phyloP scores from a whole-genome alignment of 1,140 invertebrate genomes.

The Drosophila ercepeae region DNA sequence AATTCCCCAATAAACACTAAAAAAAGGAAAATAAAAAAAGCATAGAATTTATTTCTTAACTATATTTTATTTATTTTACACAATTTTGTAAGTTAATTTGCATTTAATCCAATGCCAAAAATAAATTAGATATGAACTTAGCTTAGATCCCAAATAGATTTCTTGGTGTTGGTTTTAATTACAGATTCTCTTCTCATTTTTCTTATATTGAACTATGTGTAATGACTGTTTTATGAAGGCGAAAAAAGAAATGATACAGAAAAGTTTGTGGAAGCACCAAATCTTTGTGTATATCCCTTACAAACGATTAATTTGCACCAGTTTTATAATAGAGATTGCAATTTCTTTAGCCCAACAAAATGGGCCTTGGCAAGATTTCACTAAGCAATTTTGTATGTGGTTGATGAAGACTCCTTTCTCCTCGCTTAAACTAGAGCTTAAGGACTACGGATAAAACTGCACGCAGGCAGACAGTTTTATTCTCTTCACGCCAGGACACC shows the following conservation, averaged over 20 bases:
- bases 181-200: constrained; percentile 34
- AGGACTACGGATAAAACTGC: constrained; percentile 37
- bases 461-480: neutral
- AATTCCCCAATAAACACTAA: no score
- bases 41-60: constrained; percentile 22
- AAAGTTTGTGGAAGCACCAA: constrained; percentile 71
- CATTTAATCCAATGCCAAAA: constrained; percentile 62
- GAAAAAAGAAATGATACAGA: constrained; percentile 67
- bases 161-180: constrained; percentile 30
- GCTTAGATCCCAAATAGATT: constrained; percentile 42
- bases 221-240: constrained; percentile 75
- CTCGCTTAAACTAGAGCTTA: constrained; percentile 51
- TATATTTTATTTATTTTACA: constrained; percentile 54
- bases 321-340: constrained; percentile 48
- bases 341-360: constrained; percentile 38
- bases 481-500: constrained; percentile 85
- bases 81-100: constrained; percentile 59
- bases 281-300: constrained; percentile 38
- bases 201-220: constrained; percentile 80
- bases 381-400: constrained; percentile 63
- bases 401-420: constrained; percentile 39
- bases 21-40: neutral
- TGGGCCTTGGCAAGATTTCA: constrained; percentile 72
- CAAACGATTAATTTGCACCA: constrained; percentile 47
- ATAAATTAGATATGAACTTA: constrained; percentile 76